Evolutionary conservation across 1,140 invertebrate genomes (phyloP), one percentile per base, ranked within the genome.

Genomic region (Drosophila busckii): DNA sequence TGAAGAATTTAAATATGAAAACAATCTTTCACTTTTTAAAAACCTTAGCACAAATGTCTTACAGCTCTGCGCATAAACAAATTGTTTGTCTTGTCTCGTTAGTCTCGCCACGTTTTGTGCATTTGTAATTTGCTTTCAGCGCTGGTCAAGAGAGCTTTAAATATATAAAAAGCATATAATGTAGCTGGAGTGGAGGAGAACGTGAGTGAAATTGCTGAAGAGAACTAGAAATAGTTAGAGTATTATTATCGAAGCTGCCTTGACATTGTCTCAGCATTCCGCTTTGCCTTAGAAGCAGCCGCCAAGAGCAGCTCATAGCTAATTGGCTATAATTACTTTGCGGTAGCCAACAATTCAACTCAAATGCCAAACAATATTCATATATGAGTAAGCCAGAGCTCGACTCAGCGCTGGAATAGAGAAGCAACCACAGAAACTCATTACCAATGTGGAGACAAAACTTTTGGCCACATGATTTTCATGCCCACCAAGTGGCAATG

Each of bases 401-500:
- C 2, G 13, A 4, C 42, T 28, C 5, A 31, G 22, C 34, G 20
- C 63, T 63, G 45, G 50, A 40, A 45, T 41, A 49, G 38, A 59
- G 26, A 42, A 46, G n/a, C n/a, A 70, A 73, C 73, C 73, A 64
- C 73, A 78, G 37, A 78, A 78, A 68, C 78, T 65, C 73, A 82
- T 78, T 78, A 78, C 73, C 41, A 76, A 35, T 50, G 64, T 35
- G 63, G 70, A 75, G 66, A 76, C 65, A 76, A 78, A 70, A 53
- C 26, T 78, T 78, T 53, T 54, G 60, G 46, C 50, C 56, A 55
- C 41, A 76, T 78, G 67, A 76, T 67, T n/a, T n/a, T 76, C 70
- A 78, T 71, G 26, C 13, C 31, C n/a, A n/a, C n/a, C n/a, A n/a
- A n/a, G n/a, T n/a, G n/a, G n/a, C n/a, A n/a, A n/a, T n/a, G n/a